These are phyloP conservation scores for Dromas ardeola DNA, from an alignment of 2,113 vertebrate species.

Conservation along the genomic window DNA sequence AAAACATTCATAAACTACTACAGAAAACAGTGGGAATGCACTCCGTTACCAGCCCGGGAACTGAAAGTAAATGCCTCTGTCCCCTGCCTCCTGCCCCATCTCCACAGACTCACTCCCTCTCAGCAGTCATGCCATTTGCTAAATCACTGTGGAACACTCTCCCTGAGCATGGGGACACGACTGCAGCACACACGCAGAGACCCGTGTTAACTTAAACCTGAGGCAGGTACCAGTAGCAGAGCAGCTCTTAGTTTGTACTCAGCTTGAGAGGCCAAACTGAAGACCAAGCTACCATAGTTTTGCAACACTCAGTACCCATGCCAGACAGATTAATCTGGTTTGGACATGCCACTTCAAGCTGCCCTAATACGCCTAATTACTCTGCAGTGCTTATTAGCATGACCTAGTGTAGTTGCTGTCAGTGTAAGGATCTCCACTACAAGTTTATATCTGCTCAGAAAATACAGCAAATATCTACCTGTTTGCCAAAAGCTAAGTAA, in stretches of 20 bases:
- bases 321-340: not conserved
- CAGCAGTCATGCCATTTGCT: not conserved
- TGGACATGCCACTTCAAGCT: not conserved
- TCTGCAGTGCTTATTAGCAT: not conserved
- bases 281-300: not conserved
- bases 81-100: not conserved
- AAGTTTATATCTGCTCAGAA: not conserved
- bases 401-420: not conserved
- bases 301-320: not conserved
- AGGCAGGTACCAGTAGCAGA: not conserved
- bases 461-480: not conserved
- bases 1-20: not conserved
- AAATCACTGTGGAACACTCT: not conserved
- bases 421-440: not conserved
- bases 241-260: not conserved
- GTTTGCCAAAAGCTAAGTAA: not conserved
- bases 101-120: not conserved
- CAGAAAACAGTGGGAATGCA: not conserved
- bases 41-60: not conserved
- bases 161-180: accelerated
- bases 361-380: not conserved
- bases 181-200: not conserved
- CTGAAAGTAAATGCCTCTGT: not conserved
- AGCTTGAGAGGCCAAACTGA: not conserved
- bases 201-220: not conserved